Conservation (phyloP, 2,113 vertebrate genomes). For the Hypanus sabinus region DNA sequence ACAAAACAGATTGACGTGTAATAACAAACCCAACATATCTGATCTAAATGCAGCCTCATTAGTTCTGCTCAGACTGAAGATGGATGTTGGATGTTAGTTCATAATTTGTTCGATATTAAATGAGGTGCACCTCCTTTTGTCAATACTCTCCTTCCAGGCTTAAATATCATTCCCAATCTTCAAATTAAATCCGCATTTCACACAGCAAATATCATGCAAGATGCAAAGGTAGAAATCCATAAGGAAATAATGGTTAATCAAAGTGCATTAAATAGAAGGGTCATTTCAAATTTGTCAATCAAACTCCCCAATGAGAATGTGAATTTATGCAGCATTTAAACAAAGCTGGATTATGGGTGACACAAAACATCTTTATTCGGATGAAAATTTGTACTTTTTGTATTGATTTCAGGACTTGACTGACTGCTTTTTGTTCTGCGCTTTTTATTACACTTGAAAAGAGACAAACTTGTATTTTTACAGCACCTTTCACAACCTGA, state of each 20-base stretch:
- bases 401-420: not conserved
- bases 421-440: not conserved
- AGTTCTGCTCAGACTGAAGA: not conserved
- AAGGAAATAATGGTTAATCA: not conserved
- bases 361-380: not conserved
- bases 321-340: not conserved
- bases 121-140: not conserved
- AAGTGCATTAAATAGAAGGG: not conserved
- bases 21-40: not conserved
- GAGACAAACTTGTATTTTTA: not conserved
- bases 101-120: not conserved
- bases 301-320: not conserved
- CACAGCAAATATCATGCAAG: not conserved
- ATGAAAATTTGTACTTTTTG: not conserved
- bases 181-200: not conserved
- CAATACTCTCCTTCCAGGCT: not conserved
- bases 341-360: not conserved
- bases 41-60: not conserved
- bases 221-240: not conserved
- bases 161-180: not conserved
- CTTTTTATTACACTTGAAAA: not conserved
- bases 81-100: not conserved
- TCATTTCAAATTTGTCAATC: not conserved
- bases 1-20: slow-evolving; percentile 7
- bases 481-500: not conserved